These are phyloP conservation scores for Mus spicilegus DNA, from an alignment of 2,113 vertebrate species.

Conservation along the genomic window DNA sequence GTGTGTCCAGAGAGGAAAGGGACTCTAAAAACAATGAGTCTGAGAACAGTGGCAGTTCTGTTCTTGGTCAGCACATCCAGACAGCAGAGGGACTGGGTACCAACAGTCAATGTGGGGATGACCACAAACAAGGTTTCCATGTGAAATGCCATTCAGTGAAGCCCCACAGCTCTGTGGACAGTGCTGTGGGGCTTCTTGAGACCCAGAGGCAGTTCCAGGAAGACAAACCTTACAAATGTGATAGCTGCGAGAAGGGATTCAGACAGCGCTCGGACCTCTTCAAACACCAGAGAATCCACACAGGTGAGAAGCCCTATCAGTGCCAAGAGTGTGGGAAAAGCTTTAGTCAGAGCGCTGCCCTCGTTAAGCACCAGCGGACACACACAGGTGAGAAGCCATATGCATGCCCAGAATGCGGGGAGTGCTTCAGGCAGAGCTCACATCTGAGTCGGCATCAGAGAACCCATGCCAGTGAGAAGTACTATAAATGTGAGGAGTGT, in stretches of 20 bases:
- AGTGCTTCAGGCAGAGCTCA: constrained; percentile 78
- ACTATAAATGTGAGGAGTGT: constrained; percentile 63
- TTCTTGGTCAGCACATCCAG: constrained; percentile 74
- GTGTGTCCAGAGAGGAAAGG: not conserved
- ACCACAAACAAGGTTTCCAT: constrained; percentile 81
- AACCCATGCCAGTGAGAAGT: constrained; percentile 71
- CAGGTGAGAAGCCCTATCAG: constrained; percentile 80
- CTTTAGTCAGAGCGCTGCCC: constrained; percentile 72
- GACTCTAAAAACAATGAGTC: not conserved
- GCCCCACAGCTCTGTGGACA: constrained; percentile 6
- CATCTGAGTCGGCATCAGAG: constrained; percentile 74
- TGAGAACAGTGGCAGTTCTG: constrained; percentile 40
- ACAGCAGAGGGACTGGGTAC: constrained; percentile 41
- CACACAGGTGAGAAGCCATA: constrained; percentile 81
- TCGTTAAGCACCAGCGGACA: constrained; percentile 77
- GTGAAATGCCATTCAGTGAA: constrained; percentile 78
- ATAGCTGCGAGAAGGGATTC: constrained; percentile 79
- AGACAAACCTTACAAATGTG: constrained; percentile 79
- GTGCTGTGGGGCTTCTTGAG: constrained; percentile 35
- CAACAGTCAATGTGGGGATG: constrained; percentile 58
- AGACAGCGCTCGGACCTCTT: constrained; percentile 74
- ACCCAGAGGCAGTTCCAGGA: constrained; percentile 35
- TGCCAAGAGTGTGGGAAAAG: constrained; percentile 75
- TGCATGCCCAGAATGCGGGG: constrained; percentile 68
- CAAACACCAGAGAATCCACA: constrained; percentile 80